Base-by-base conservation (phyloP, 1,140 invertebrate species). In the Drosophila seguyi region DNA sequence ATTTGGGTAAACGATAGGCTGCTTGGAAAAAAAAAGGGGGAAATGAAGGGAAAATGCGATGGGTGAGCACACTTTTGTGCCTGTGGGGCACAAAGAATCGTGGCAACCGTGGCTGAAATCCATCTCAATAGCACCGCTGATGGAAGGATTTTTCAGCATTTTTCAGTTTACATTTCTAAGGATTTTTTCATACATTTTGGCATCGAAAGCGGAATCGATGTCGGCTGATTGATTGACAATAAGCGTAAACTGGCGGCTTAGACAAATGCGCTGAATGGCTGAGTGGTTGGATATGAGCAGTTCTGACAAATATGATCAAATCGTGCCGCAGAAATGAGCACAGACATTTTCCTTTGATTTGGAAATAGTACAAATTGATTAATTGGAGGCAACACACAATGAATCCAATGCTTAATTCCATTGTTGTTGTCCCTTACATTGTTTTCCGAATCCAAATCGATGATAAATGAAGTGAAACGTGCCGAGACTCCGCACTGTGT, bases 141-240 rank as follows among this genome's bases (percentile, higher is more conserved):
- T 75, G 53, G 61, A 34, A 41, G 74, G 73, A 67, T 76, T 76
- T 76, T 18, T 14, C 29, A 16, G 13, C 29, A 25, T 36, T 13
- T 36, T 36, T 36, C 34, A 36, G 42, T 58, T 53, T 38, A 52
- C 59, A 29, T 66, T 39, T 57, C 25, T 29, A 11, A 4, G 11
- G n/a, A 50, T 42, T 45, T 53, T 66, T 18, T 10, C 7, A 52
- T 53, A 67, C 22, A 42, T 25, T 47, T 25, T 11, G 20, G 52
- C 38, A 10, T 55, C 42, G 74, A 50, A 50, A 18, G 16, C 47
- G 25, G 22, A 55, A 67, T 58, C 53, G 55, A 77, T 76, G 62
- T 48, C 48, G 38, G 47, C 81, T 83, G 81, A 83, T 83, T 84
- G 81, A 83, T 83, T 83, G 69, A 79, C 81, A 83, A 83, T 83